These are phyloP conservation scores for Yponomeuta malinellus DNA, from an alignment of 2,888 invertebrate species.

Conservation along the genomic window DNA sequence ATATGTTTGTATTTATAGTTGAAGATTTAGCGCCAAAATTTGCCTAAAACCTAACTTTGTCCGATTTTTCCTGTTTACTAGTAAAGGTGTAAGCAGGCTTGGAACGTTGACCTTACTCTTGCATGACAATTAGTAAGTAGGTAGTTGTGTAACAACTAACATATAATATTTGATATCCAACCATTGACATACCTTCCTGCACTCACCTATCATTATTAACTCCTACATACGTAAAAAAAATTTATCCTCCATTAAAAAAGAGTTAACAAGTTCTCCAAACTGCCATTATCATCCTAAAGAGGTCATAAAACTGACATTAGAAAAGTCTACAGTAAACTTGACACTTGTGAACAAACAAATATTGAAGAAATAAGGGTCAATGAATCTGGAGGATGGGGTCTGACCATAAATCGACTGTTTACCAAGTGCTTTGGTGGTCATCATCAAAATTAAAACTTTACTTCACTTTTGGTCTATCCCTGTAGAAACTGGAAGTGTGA, in stretches of 20 bases:
- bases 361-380: not conserved
- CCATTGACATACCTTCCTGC: too few species aligned
- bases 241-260: not conserved
- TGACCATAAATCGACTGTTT: not conserved
- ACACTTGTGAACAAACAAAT: not conserved
- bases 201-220: not conserved
- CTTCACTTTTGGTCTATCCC: not conserved
- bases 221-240: not conserved
- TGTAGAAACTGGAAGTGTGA: not conserved
- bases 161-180: too few species aligned
- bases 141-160: too few species aligned
- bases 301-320: not conserved
- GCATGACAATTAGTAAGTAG: too few species aligned
- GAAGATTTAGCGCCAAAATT: too few species aligned
- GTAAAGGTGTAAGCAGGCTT: too few species aligned
- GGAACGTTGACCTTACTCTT: too few species aligned
- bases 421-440: not conserved
- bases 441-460: not conserved
- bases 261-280: not conserved
- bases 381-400: not conserved
- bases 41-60: too few species aligned
- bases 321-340: not conserved
- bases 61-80: too few species aligned
- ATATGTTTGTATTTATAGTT: too few species aligned
- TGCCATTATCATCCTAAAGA: not conserved